Conservation (phyloP, 2,113 vertebrate genomes). For the Gallinago jamesoni region DNA sequence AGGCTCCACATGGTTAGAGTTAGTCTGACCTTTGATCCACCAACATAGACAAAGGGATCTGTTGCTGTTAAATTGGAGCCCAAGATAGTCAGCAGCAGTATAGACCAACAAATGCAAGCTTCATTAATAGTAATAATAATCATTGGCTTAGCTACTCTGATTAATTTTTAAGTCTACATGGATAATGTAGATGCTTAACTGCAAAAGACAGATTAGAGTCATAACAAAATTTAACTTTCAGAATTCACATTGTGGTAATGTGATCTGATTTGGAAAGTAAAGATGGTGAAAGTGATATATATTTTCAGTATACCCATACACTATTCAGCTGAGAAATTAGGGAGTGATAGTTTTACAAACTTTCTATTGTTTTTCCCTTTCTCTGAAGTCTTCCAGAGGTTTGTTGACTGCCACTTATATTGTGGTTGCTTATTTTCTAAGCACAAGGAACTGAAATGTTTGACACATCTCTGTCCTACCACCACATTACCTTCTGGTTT, state of each 20-base stretch:
- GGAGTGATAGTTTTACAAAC: background rate
- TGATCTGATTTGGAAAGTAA: background rate
- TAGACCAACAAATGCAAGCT: background rate
- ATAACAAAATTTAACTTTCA: background rate
- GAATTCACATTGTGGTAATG: background rate
- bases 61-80: conserved; percentile 42
- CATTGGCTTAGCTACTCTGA: background rate
- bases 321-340: background rate
- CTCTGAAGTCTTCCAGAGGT: background rate
- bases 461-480: background rate
- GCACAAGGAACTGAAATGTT: background rate
- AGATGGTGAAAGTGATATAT: background rate
- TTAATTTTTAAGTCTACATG: background rate
- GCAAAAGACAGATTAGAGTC: background rate
- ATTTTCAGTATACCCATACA: background rate
- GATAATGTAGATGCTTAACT: background rate
- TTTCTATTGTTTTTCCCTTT: background rate
- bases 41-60: conserved; percentile 54
- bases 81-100: background rate
- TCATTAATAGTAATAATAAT: background rate
- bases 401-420: background rate
- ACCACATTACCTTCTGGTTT: background rate
- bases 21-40: conserved; percentile 67
- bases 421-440: background rate
- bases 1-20: conserved; percentile 69